Conservation (phyloP, 2,113 vertebrate species). For the Romanogobio albipinnatus region DNA sequence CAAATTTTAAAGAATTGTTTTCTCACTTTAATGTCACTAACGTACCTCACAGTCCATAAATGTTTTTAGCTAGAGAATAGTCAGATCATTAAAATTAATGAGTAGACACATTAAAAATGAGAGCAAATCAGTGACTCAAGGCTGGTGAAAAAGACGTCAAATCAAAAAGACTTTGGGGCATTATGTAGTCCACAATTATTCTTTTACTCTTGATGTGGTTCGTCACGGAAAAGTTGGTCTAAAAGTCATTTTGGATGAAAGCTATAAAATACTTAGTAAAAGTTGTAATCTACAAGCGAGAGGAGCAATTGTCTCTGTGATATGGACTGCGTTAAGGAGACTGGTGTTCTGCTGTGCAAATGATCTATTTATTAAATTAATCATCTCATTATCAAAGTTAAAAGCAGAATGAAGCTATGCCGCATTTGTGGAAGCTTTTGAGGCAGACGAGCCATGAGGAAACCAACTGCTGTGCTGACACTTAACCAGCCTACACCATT, state of each 20-base stretch:
- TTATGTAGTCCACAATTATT: not conserved
- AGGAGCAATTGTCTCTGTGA: not conserved
- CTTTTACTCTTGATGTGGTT: not conserved
- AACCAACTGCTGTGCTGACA: constrained; percentile 2
- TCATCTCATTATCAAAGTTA: constrained; percentile 21
- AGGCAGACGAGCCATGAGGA: not conserved
- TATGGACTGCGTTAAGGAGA: constrained; percentile 4
- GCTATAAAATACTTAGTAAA: not conserved
- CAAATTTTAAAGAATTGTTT: not conserved
- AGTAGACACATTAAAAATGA: too few species aligned
- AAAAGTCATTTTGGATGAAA: not conserved
- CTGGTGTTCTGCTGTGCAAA: constrained; percentile 19
- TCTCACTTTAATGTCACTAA: not conserved
- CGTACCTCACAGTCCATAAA: not conserved
- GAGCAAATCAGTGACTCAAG: not conserved
- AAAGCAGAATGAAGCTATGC: constrained; percentile 9
- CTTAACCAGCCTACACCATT: not conserved
- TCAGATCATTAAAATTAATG: not conserved
- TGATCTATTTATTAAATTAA: constrained; percentile 27
- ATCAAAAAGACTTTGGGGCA: not conserved
- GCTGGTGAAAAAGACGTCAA: not conserved
- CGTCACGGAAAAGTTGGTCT: not conserved
- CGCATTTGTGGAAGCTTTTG: constrained; percentile 13
- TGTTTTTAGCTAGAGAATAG: not conserved
- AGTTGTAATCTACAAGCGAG: not conserved